phyloP scores from a whole-genome alignment of 2,113 vertebrate genomes.

The Potamarius usumacintae region DNA sequence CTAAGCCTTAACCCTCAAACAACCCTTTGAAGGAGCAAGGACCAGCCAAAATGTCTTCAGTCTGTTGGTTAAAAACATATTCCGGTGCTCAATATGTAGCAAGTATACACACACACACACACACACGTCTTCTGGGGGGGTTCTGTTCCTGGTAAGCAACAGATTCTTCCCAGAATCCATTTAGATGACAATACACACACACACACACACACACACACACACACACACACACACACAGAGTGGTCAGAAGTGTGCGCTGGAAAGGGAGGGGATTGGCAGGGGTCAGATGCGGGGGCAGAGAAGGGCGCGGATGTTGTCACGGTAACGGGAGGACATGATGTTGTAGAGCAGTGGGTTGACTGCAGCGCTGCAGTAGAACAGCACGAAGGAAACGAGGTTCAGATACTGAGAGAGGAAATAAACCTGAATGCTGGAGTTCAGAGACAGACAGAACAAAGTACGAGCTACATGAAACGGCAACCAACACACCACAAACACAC shows the following conservation, averaged over 20 bases:
- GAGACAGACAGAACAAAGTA: conserved; percentile 71
- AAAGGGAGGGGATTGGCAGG: conserved; percentile 36
- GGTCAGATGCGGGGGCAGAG: conserved; percentile 42
- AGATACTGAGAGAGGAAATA: conserved; percentile 77
- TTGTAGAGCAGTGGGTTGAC: conserved; percentile 79
- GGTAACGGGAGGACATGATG: conserved; percentile 75
- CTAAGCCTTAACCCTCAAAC: too few relatives aligned
- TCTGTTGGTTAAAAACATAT: too few relatives aligned
- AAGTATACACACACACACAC: conserved; percentile 7
- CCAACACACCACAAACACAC: conserved; percentile 78
- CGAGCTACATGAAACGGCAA: conserved; percentile 78
- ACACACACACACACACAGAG: not conserved
- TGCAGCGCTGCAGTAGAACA: conserved; percentile 78
- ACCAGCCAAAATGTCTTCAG: too few relatives aligned
- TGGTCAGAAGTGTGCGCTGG: conserved; percentile 49
- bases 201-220: conserved; percentile 16
- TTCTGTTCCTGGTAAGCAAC: conserved; percentile 18
- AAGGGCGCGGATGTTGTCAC: conserved; percentile 67
- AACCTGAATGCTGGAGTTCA: conserved; percentile 50
- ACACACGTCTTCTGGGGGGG: not conserved
- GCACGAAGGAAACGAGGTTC: conserved; percentile 73
- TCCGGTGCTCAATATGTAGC: too few relatives aligned
- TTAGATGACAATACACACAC: conserved; percentile 5
- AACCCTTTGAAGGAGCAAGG: too few relatives aligned
- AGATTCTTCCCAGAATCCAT: conserved; percentile 33